Evolutionary conservation across 2,113 vertebrate genomes (phyloP).

Genomic region (Sus scrofa): DNA sequence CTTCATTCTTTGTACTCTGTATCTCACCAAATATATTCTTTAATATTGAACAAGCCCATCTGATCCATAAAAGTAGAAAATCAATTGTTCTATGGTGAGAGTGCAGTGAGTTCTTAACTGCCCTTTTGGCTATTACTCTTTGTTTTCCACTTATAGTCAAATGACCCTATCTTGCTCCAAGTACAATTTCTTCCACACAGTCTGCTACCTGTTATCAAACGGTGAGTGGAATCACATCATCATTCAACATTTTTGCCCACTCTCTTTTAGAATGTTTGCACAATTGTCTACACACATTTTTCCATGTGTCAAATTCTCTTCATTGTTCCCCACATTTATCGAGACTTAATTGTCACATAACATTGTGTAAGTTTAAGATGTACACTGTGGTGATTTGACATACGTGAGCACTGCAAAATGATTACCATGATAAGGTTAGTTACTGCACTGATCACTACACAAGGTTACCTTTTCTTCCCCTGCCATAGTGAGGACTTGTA

Average conservation of each 20-base stretch:
- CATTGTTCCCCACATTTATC: not conserved
- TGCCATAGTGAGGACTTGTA: not conserved
- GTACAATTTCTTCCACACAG: not conserved
- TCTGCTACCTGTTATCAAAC: not conserved
- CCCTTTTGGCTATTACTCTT: not conserved
- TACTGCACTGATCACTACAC: not conserved
- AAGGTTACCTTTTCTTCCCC: not conserved
- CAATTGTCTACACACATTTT: not conserved
- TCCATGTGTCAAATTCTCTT: too few species aligned
- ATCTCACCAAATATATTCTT: not conserved
- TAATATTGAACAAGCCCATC: not conserved
- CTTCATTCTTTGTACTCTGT: not conserved
- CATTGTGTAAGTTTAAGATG: not conserved
- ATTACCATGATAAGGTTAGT: not conserved
- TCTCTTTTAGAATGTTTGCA: not conserved
- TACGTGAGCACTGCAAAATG: not conserved
- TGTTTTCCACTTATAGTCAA: constrained; percentile 1
- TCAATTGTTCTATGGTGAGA: not conserved
- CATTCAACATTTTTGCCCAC: not conserved
- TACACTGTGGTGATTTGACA: not conserved
- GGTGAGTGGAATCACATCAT: not conserved
- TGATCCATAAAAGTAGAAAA: not conserved
- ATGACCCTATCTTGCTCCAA: not conserved
- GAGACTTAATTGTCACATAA: not conserved
- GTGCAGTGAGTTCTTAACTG: not conserved